phyloP scores from a whole-genome alignment of 2,888 invertebrate species.

The Drosophila atripex region DNA sequence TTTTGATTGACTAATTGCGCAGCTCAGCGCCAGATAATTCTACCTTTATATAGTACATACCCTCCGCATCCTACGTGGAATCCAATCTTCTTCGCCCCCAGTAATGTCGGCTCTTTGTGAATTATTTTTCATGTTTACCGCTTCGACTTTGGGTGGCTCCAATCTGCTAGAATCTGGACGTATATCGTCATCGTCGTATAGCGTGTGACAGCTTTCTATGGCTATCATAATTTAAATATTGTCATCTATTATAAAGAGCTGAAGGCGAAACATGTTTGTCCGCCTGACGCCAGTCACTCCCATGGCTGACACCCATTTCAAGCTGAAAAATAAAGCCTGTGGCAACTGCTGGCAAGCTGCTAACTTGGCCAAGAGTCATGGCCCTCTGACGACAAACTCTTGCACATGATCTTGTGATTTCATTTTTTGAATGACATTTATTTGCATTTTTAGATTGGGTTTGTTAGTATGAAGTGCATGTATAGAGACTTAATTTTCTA shows the following conservation, averaged over 20 bases:
- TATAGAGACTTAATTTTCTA: background rate
- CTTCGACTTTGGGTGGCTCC: slow-evolving; percentile 28
- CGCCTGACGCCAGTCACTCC: slow-evolving; percentile 68
- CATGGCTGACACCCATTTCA: slow-evolving; percentile 23
- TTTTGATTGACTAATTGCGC: slow-evolving; percentile 81
- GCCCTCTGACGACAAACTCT: slow-evolving; percentile 33
- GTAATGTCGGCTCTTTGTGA: slow-evolving; percentile 12
- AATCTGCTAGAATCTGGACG: slow-evolving; percentile 1
- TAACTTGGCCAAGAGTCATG: slow-evolving; percentile 21
- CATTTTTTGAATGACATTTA: too few species aligned
- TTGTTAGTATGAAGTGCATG: background rate
- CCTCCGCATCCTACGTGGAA: slow-evolving; percentile 4
- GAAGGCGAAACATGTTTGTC: slow-evolving; percentile 51
- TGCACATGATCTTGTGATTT: slow-evolving; percentile 36
- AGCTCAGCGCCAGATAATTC: slow-evolving; percentile 55
- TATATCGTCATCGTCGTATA: slow-evolving; percentile 1
- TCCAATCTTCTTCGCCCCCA: background rate
- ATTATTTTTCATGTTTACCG: slow-evolving; percentile 38
- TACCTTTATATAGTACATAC: background rate
- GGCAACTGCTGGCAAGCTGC: slow-evolving; percentile 8
- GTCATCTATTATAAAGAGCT: slow-evolving; percentile 53
- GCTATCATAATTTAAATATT: slow-evolving; percentile 80
- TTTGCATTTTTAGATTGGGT: background rate
- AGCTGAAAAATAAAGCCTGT: slow-evolving; percentile 5
- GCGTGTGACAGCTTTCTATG: slow-evolving; percentile 44